These are phyloP conservation scores for Trematomus bernacchii DNA, from an alignment of 2,797 vertebrate species.

Conservation along the genomic window DNA sequence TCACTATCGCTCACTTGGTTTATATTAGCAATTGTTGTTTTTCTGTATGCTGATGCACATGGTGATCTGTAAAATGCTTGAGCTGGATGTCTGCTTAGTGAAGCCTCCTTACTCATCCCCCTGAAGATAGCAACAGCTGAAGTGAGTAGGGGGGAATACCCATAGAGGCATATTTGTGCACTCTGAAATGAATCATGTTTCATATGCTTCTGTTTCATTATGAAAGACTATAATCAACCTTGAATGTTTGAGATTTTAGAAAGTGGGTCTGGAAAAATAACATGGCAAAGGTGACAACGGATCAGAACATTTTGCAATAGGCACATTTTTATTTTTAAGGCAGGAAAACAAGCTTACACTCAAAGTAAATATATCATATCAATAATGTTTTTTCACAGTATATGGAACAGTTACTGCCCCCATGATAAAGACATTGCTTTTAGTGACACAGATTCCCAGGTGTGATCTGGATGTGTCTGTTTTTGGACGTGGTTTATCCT, in stretches of 20 bases:
- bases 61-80: neutral
- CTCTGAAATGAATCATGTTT: slow-evolving; percentile 6
- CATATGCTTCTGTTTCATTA: neutral
- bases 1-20: neutral
- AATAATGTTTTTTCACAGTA: slow-evolving; percentile 1
- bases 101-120: slow-evolving; percentile 6
- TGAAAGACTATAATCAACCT: neutral
- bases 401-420: neutral
- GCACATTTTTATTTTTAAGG: slow-evolving; percentile 32
- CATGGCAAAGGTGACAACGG: neutral
- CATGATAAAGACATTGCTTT: neutral
- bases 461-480: slow-evolving; percentile 4
- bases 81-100: neutral
- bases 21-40: neutral
- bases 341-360: neutral
- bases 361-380: neutral
- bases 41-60: neutral
- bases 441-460: neutral
- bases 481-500: slow-evolving; percentile 3
- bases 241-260: neutral
- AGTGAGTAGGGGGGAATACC: slow-evolving; percentile 6
- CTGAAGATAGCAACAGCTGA: neutral
- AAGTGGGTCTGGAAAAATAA: neutral
- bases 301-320: neutral
- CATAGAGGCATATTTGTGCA: neutral